These are phyloP conservation scores for Origma solitaria DNA, from an alignment of 2,113 vertebrate species.

Conservation along the genomic window DNA sequence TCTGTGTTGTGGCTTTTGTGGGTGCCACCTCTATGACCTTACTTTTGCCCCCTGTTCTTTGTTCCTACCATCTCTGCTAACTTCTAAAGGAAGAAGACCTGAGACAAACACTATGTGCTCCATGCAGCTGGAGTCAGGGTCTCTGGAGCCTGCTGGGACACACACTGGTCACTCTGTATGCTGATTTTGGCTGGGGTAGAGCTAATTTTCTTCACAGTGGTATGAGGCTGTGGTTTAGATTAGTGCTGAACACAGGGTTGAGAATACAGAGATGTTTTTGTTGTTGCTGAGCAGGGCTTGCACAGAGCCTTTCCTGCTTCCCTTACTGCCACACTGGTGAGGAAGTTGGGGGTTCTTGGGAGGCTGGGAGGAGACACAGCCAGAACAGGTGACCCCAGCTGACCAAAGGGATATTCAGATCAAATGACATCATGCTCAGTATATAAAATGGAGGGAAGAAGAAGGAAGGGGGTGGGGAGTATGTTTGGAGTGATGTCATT, in stretches of 20 bases:
- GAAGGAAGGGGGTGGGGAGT: neutral
- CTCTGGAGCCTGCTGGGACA: neutral
- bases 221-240: neutral
- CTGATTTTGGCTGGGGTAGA: neutral
- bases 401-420: neutral
- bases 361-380: neutral
- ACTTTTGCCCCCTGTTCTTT: neutral
- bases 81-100: neutral
- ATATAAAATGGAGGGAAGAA: neutral
- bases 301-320: neutral
- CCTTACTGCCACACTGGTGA: neutral
- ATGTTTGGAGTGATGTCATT: accelerated
- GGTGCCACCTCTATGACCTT: neutral
- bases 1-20: accelerated
- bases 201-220: neutral
- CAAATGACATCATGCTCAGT: neutral
- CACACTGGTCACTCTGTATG: neutral
- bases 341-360: neutral
- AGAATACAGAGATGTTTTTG: neutral
- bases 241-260: neutral
- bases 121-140: neutral
- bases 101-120: neutral
- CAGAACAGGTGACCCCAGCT: neutral
- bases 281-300: neutral
- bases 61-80: neutral